Base-by-base conservation (phyloP, 2,113 vertebrate species). In the Cyprinodon tularosa region DNA sequence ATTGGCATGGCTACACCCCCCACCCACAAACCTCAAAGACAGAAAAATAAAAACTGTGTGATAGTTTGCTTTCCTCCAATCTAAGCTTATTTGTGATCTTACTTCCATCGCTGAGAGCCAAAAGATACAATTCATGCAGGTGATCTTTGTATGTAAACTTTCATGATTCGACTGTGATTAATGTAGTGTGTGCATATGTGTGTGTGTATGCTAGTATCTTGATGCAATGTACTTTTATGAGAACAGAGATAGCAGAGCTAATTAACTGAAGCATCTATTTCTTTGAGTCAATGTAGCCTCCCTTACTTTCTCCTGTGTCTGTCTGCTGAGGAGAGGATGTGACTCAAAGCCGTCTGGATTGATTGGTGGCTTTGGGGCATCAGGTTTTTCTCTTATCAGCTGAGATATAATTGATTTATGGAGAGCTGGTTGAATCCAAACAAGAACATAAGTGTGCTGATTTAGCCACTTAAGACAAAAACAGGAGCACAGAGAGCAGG, bases 321-420 rank as follows among this genome's bases (percentile, higher is more conserved):
- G 78, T 50, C 66, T 81, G 85, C 84, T 83, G 81, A 83, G 68
- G 82, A 82, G 78, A 66, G 48, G 71, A 81, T 63, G 69, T 64
- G 66, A 77, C 69, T 36, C 68, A 76, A 78, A 79, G 73, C 76
- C 71, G 84, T 74, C 79, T 77, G 75, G 79, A 86, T 83, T 86
- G 87, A 90, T 89, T 78, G 77, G 62, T 44, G 72, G 71, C 82
- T 79, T 81, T 72, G 44, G 67, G 53, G 74, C 74, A 81, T 72
- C 81, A 86, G 85, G 81, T 86, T 76, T 73, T 78, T 76, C 88
- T 86, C 78, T 90, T 89, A 90, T 93, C 89, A 83, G 67, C 79
- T 69, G 80, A 76, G 89, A 86, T 87, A 73, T 92, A 92, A 93
- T 90, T 90, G 87, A 91, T 92, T 92, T 91, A 90, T 77, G 80